A percentile compares a stretch with the other conserved stretches of the same genome.
Evolutionary conservation across 92 coral and sea anemone species (phyloP).

Genomic region (Blastomussa wellsi): DNA sequence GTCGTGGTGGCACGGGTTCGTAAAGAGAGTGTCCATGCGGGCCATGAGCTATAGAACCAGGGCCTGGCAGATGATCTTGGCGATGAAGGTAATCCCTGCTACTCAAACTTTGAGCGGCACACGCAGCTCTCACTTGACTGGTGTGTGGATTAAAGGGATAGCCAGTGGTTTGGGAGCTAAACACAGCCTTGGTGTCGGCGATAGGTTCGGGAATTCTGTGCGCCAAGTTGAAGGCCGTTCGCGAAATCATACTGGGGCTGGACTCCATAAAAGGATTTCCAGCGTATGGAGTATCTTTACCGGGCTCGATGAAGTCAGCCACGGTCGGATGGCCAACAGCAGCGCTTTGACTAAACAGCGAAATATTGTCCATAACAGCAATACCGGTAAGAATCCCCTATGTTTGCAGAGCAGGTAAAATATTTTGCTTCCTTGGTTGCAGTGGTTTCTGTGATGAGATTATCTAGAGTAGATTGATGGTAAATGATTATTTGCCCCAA

Average conservation of each 20-base stretch:
- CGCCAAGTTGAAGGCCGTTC: slow-evolving; percentile 72
- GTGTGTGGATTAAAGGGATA: slow-evolving; percentile 71
- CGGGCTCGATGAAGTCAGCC: slow-evolving; percentile 75
- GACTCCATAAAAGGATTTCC: slow-evolving; percentile 74
- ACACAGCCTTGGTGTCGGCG: slow-evolving; percentile 70
- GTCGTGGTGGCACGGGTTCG: slow-evolving; percentile 68
- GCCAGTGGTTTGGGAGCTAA: slow-evolving; percentile 62
- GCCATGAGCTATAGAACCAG: slow-evolving; percentile 57
- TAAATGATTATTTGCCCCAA: slow-evolving; percentile 54
- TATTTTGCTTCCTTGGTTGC: slow-evolving; percentile 22
- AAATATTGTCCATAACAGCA: slow-evolving; percentile 64
- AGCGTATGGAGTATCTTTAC: slow-evolving; percentile 71
- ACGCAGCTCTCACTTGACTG: slow-evolving; percentile 72
- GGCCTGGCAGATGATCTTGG: slow-evolving; percentile 55
- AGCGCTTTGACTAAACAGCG: slow-evolving; percentile 54
- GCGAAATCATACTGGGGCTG: slow-evolving; percentile 73
- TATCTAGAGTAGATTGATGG: slow-evolving; percentile 64
- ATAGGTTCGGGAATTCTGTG: slow-evolving; percentile 80
- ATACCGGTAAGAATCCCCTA: slow-evolving; percentile 29
- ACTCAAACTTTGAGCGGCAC: slow-evolving; percentile 65
- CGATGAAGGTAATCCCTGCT: slow-evolving; percentile 63
- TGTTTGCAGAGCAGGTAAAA: slow-evolving; percentile 19
- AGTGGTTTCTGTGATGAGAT: slow-evolving; percentile 43
- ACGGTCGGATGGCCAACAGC: slow-evolving; percentile 68
- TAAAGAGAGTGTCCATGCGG: slow-evolving; percentile 77